Conservation (phyloP, 2,888 invertebrate species). For the Sinodicranocentrus sp. region DNA sequence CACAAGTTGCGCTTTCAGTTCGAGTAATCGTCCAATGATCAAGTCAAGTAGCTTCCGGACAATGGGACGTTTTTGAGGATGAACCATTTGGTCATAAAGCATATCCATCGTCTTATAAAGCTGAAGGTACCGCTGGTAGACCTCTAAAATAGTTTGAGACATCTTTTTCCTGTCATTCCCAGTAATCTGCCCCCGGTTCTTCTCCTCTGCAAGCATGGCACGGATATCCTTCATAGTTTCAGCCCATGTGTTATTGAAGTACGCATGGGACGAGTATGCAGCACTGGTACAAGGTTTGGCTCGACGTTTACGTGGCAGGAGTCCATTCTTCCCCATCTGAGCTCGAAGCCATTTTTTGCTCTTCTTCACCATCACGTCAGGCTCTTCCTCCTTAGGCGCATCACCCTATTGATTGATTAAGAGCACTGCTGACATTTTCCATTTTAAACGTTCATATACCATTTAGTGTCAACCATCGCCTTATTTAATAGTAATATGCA, state of each 20-base stretch:
- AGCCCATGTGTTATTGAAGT: conserved; percentile 72
- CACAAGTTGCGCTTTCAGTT: conserved; percentile 92
- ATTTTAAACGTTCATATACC: too few relatives aligned
- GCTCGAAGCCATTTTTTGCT: neutral
- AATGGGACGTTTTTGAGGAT: conserved; percentile 94
- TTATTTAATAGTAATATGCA: too few relatives aligned
- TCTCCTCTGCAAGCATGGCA: conserved; percentile 59
- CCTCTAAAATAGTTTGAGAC: conserved; percentile 83
- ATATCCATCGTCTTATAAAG: conserved; percentile 86
- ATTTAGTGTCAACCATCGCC: too few relatives aligned
- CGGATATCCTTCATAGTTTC: conserved; percentile 68
- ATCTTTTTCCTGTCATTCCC: conserved; percentile 82
- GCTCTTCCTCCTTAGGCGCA: conserved; percentile 12
- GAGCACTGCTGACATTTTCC: too few relatives aligned
- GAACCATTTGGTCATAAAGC: conserved; percentile 93
- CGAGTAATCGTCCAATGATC: conserved; percentile 89
- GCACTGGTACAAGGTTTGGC: neutral
- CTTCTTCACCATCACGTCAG: neutral
- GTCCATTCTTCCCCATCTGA: neutral
- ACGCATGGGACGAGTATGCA: conserved; percentile 58
- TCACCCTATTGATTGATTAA: too few relatives aligned
- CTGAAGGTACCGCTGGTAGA: conserved; percentile 90
- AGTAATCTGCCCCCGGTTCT: conserved; percentile 77
- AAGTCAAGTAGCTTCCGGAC: conserved; percentile 87
- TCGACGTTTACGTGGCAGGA: neutral